phyloP scores from a whole-genome alignment of 2,888 invertebrate species.

The Latrodectus elegans region DNA sequence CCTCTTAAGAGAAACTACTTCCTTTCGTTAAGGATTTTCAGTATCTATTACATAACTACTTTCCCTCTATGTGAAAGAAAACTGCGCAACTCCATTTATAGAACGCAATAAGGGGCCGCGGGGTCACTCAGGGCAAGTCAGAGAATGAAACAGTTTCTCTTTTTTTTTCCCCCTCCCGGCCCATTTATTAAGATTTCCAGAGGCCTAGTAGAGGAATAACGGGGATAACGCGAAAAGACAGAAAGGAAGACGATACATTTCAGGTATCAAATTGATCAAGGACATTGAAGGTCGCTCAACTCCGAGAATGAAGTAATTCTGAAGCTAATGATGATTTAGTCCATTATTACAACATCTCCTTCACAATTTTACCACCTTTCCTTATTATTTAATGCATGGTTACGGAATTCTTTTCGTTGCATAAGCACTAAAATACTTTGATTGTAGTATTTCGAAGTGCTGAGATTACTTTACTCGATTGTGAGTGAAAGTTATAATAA shows the following conservation, averaged over 20 bases:
- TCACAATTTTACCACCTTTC: no score
- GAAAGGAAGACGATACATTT: neutral
- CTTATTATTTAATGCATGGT: no score
- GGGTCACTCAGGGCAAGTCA: neutral
- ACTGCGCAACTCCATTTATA: neutral
- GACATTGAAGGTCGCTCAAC: conserved; percentile 1
- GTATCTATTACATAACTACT: neutral
- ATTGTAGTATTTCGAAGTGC: no score
- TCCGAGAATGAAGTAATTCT: neutral
- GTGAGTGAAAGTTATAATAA: no score
- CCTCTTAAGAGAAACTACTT: no score
- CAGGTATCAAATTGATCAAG: neutral
- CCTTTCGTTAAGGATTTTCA: neutral
- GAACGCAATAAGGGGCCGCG: neutral
- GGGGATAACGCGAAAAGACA: neutral
- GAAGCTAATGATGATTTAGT: no score
- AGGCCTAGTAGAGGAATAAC: neutral
- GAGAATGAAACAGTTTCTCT: neutral
- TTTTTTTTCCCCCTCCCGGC: neutral
- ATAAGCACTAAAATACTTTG: no score
- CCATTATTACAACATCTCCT: no score
- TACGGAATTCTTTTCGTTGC: no score
- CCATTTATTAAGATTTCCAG: neutral
- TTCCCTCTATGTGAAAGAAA: no score
- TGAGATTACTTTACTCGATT: no score